Base-by-base conservation (phyloP, 2,113 vertebrate genomes). In the Spilogale gracilis region DNA sequence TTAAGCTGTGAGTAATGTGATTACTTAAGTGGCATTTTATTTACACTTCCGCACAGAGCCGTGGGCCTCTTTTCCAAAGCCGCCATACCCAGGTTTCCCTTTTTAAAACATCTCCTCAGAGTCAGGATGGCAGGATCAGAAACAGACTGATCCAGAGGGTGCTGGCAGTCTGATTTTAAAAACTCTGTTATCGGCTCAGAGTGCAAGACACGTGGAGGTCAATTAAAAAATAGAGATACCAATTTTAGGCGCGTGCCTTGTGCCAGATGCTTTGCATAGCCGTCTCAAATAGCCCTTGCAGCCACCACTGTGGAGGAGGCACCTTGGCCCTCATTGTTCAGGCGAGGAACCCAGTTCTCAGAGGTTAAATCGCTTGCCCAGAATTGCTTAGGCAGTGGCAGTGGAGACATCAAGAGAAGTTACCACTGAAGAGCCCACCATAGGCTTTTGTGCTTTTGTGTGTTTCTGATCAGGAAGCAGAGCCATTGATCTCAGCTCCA, bases 1-100 rank as follows among this genome's bases (percentile, higher is more conserved):
- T 88, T 96, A 92, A 96, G 90, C 95, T 92, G 86, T 97, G 95
- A 98, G 93, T 95, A 93, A 97, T 96, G 87, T 89, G 97, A 96
- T 97, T 96, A 95, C 81, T 96, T 97, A 97, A 96, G 94, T 92
- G 97, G 92, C 79, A 54, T 97, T 96, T 97, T 98, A 98, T 98
- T 98, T 98, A 98, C 85, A 81, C 84, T 94, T 96, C 85, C 30
- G n/a, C 85, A 63, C 32, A 12, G 79, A 95, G 85, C 52, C n/a
- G 52, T 32, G 79, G 80, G 60, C 61, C 89, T 58, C 73, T 78
- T 92, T 92, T 96, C 95, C 32, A 88, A 78, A 54, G 78, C 63
- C 95, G 84, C 60, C 71, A 58, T 91, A 76, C 84, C 94, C 43
- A 80, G 90, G 79, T 96, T 92, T 88, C 80, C 73, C 92, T 96